Base-by-base conservation (phyloP, 92 coral and sea anemone genomes). In the Plumapathes pennacea region DNA sequence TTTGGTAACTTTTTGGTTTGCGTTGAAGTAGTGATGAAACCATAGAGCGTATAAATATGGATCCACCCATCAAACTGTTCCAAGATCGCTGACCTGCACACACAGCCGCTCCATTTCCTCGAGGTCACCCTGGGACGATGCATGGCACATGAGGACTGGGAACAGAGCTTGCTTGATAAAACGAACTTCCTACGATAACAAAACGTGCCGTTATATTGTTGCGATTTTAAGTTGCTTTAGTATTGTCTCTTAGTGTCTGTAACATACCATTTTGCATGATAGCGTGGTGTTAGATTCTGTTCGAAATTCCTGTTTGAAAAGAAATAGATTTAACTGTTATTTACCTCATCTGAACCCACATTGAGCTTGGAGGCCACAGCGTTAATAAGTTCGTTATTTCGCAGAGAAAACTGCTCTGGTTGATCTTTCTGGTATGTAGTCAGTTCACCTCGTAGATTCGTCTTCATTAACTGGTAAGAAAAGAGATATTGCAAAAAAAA, bases 121-220 rank as follows among this genome's bases (percentile, higher is more conserved):
- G 24, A 82, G 68, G 51, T 94, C 83, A 0, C 94, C 99, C 26
- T 54, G 70, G 14, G 82, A 82, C 4, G 99, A 86, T 1, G 99
- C 99, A n/a, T 85, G 76, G 48, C 99, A 94, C 90, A 85, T 76
- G 18, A 94, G 61, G 0, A 94, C 81, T 6, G 99, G 99, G 51
- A 80, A 83, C 57, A 94, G 57, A 0, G 99, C 96, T 72, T 81
- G 89, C 56, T 89, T 85, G 69, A 94, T 94, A 51, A 78, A 88
- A 50, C 86, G 74, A 41, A 94, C 96, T 65, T 94, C 99, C 97
- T 89, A 71, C 23, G 21, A 53, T 4, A 22, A 31, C 33, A 5
- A 57, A 27, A 37, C 18, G 38, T 38, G 66, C 19, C 19, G 19
- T 3, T 4, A 0, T 40, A 9, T 21, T n/a, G n/a, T n/a, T n/a